Base-by-base conservation (phyloP, 2,888 invertebrate species). In the Ophonus ardosiacus region DNA sequence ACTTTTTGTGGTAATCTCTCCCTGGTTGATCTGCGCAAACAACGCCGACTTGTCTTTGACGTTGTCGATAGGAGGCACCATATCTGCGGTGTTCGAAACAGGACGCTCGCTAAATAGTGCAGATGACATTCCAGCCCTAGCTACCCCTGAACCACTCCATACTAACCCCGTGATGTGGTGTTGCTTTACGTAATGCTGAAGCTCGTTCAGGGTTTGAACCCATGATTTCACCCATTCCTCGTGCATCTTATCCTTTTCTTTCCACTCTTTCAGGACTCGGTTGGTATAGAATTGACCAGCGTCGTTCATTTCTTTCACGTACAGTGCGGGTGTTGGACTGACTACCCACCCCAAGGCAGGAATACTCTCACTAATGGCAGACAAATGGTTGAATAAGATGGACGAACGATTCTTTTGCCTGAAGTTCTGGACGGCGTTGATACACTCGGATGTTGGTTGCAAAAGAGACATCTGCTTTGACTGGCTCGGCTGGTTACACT, bases 261-360 rank as follows among this genome's bases (percentile, higher is more conserved):
- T 99, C 97, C 97, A 98, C 87, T 99, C 99, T 91, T 98, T 99
- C 86, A 99, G 93, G 57, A 99, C 99, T 86, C 99, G 95, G 93
- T 99, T 99, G 84, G 98, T 97, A 92, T 98, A 99, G 92, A 99
- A 99, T 92, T 98, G 97, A 0, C 98, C 98, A 8, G 99, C 98
- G 91, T 99, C 99, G 88, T 96, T 96, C 98, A 99, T 98, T 92
- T 99, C 99, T 92, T 99, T 99, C 17, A 99, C 96, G 90, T 97
- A 98, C 0, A 99, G 99, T 0, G 96, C 97, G 0, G 99, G 99
- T 0, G 98, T 96, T 1, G 98, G 98, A 21, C 96, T 92, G 87
- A 99, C 95, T 61, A 99, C 98, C 99, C 99, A 99, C 87, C 97
- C 99, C 4, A 99, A 92, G 0, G 99, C 99, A 0, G 98, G 96